These are phyloP conservation scores for Amblyraja radiata DNA, from an alignment of 2,797 vertebrate genomes.

Conservation along the genomic window DNA sequence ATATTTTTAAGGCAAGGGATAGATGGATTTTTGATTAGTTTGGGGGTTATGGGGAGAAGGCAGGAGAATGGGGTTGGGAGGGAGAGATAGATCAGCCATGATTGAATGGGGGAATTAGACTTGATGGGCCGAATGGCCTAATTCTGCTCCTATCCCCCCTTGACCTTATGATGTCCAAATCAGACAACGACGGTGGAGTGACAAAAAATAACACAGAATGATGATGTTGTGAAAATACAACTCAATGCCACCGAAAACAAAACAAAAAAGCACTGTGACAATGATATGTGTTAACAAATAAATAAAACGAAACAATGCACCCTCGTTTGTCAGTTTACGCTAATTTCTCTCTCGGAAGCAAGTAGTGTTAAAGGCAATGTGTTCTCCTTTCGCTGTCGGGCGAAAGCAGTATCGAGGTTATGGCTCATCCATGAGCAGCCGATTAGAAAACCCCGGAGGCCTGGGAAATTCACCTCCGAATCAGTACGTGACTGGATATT, in stretches of 20 bases:
- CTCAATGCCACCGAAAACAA: no score
- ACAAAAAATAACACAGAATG: background rate
- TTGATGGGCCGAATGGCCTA: no score
- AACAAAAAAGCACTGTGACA: background rate
- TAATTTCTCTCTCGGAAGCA: background rate
- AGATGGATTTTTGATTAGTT: no score
- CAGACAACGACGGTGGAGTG: background rate
- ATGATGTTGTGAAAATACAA: background rate
- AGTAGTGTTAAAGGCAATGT: background rate
- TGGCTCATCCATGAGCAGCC: background rate
- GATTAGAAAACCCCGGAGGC: constrained; percentile 16
- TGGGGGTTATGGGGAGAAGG: no score
- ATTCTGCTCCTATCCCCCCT: no score
- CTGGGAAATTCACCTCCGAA: constrained; percentile 16
- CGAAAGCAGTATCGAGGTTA: background rate
- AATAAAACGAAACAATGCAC: background rate
- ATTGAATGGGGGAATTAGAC: no score
- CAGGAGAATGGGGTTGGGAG: no score
- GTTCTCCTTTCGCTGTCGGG: constrained; percentile 24
- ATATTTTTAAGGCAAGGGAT: no score
- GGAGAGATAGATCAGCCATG: no score
- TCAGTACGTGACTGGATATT: constrained; percentile 15
- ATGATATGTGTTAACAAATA: background rate
- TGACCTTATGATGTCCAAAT: background rate
- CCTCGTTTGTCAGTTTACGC: background rate